Evolutionary conservation across 1,140 invertebrate genomes (phyloP).

Genomic region (Helicoverpa zea): DNA sequence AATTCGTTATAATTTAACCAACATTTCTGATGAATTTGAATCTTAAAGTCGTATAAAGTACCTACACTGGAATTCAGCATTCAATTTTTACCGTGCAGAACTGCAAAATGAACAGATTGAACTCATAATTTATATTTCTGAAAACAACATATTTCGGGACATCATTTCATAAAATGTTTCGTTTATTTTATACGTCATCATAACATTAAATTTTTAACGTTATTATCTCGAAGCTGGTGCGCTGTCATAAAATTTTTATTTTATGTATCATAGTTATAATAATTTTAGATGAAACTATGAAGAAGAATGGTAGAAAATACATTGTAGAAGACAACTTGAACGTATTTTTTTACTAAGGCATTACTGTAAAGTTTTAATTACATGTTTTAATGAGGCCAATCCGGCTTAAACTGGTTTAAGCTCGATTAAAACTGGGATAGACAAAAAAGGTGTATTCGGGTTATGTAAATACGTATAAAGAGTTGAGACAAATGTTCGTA

Average conservation of each 20-base stretch:
- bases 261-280: slow-evolving; percentile 17
- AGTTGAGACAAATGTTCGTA: too few relatives aligned
- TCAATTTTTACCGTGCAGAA: too few relatives aligned
- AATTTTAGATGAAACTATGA: slow-evolving; percentile 10
- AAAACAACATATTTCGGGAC: too few relatives aligned
- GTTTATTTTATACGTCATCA: not conserved
- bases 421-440: not conserved
- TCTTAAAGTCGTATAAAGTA: too few relatives aligned
- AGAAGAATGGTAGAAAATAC: not conserved
- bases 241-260: slow-evolving; percentile 22
- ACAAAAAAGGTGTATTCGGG: not conserved
- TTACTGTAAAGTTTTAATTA: slow-evolving; percentile 28
- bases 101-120: too few relatives aligned
- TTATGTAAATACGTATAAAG: not conserved
- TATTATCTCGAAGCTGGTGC: slow-evolving; percentile 12
- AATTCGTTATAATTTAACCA: not conserved
- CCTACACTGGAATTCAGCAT: too few relatives aligned
- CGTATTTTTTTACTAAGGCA: slow-evolving; percentile 1
- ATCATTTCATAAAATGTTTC: not conserved
- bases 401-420: not conserved
- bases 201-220: slow-evolving; percentile 26
- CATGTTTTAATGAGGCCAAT: slow-evolving; percentile 2
- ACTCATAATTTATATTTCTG: too few relatives aligned
- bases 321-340: not conserved
- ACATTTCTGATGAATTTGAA: too few relatives aligned